These are phyloP conservation scores for Pachypanchax playfairii DNA, from an alignment of 2,113 vertebrate genomes.

Conservation along the genomic window DNA sequence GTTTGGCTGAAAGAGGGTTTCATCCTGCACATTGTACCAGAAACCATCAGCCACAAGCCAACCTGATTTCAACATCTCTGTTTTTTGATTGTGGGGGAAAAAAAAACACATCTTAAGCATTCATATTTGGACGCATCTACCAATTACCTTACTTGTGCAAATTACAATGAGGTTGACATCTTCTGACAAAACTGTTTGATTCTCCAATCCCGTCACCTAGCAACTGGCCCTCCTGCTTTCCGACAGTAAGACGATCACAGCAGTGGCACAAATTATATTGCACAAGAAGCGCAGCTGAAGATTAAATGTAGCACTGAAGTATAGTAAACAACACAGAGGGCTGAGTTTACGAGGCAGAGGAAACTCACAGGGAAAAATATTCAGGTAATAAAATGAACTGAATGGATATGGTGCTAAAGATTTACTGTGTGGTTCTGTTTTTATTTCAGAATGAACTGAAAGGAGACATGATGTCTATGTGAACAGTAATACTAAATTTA, in stretches of 20 bases:
- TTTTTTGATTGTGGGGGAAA: background rate
- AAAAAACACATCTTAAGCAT: conserved; percentile 7
- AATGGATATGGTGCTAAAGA: background rate
- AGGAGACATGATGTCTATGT: too few species aligned
- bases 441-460: too few species aligned
- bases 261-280: conserved; percentile 33
- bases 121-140: conserved; percentile 9
- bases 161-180: conserved; percentile 37
- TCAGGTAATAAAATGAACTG: background rate
- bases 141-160: conserved; percentile 32
- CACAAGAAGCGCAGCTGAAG: conserved; percentile 9
- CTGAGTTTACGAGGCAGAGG: too few species aligned
- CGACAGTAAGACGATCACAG: conserved; percentile 55
- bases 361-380: background rate
- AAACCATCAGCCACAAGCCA: background rate
- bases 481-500: too few species aligned
- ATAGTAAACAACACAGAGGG: conserved; percentile 12
- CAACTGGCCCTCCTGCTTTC: conserved; percentile 67
- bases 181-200: conserved; percentile 51
- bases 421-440: background rate
- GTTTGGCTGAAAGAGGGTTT: conserved; percentile 4
- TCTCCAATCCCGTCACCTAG: conserved; percentile 72
- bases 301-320: conserved; percentile 15
- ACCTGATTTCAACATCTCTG: background rate
- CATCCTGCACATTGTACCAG: background rate